Conservation (phyloP, 1,140 invertebrate species). For the Drosophila malerkotliana region DNA sequence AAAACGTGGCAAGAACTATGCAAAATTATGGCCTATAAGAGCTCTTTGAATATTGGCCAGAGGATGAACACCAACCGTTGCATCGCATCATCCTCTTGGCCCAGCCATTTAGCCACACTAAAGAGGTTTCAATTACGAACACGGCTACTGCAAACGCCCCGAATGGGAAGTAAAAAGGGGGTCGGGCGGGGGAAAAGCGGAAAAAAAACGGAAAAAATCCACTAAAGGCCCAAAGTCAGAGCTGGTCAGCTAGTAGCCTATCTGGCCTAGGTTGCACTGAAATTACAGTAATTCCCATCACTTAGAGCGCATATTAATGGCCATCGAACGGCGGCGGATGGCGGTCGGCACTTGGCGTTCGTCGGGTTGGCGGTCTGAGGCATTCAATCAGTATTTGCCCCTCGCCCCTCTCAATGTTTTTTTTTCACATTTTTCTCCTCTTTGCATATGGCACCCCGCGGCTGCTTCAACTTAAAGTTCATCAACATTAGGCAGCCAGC, state of each 20-base stretch:
- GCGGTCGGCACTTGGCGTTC: not conserved
- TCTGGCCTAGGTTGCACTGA: slow-evolving; percentile 63
- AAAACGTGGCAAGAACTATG: slow-evolving; percentile 79
- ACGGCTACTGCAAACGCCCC: slow-evolving; percentile 72
- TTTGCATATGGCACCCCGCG: slow-evolving; percentile 45
- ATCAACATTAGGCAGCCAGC: slow-evolving; percentile 27
- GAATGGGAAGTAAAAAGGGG: slow-evolving; percentile 21
- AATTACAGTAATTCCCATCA: slow-evolving; percentile 83
- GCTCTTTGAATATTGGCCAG: slow-evolving; percentile 58
- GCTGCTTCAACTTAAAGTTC: slow-evolving; percentile 47
- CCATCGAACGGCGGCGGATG: slow-evolving; percentile 69
- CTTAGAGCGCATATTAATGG: slow-evolving; percentile 83
- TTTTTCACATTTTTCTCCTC: not conserved
- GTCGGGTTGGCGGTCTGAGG: slow-evolving; percentile 36
- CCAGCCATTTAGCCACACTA: slow-evolving; percentile 78
- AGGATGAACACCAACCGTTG: slow-evolving; percentile 47
- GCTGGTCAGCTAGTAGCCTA: slow-evolving; percentile 18
- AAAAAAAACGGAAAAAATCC: slow-evolving; percentile 13
- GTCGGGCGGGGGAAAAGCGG: not conserved
- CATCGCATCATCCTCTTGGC: slow-evolving; percentile 22
- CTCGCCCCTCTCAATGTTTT: not conserved
- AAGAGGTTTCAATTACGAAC: slow-evolving; percentile 80
- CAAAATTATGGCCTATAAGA: slow-evolving; percentile 75
- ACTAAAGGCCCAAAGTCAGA: slow-evolving; percentile 39
- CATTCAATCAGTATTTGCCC: slow-evolving; percentile 53